Evolutionary conservation across 2,888 invertebrate genomes (phyloP).

Genomic region (Aphidius colemani): DNA sequence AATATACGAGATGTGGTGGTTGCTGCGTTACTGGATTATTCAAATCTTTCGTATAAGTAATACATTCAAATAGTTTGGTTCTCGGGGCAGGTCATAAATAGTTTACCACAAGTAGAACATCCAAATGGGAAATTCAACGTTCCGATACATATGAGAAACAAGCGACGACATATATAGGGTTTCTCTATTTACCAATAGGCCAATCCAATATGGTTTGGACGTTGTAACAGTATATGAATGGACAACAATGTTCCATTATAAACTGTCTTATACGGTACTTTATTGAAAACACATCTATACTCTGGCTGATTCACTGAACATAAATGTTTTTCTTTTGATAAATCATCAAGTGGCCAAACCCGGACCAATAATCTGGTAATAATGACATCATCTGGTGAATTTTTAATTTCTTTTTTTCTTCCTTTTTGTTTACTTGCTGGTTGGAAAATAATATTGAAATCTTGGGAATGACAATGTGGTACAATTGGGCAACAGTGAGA

Average conservation of each 20-base stretch:
- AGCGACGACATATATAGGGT: not conserved
- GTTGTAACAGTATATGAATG: constrained; percentile 6
- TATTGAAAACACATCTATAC: not conserved
- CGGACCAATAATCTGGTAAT: too few species aligned
- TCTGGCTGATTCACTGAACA: too few species aligned
- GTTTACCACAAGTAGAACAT: constrained; percentile 6
- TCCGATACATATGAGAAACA: constrained; percentile 24
- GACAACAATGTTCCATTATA: constrained; percentile 7
- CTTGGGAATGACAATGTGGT: too few species aligned
- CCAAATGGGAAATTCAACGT: constrained; percentile 16
- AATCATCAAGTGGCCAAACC: too few species aligned
- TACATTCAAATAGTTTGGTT: constrained; percentile 17
- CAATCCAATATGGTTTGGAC: constrained; percentile 4
- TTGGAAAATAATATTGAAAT: too few species aligned
- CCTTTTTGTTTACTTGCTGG: too few species aligned
- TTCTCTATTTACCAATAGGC: constrained; percentile 20
- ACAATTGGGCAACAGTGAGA: too few species aligned
- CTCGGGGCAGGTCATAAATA: constrained; percentile 10
- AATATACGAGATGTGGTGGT: not conserved
- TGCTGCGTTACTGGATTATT: constrained; percentile 34
- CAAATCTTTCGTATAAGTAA: constrained; percentile 32
- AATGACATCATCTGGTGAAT: too few species aligned
- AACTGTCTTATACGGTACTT: not conserved
- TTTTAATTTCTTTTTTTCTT: too few species aligned
- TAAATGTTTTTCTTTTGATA: too few species aligned